Evolutionary conservation across 1,140 invertebrate genomes (phyloP).

Genomic region (Heliconius hermathena): DNA sequence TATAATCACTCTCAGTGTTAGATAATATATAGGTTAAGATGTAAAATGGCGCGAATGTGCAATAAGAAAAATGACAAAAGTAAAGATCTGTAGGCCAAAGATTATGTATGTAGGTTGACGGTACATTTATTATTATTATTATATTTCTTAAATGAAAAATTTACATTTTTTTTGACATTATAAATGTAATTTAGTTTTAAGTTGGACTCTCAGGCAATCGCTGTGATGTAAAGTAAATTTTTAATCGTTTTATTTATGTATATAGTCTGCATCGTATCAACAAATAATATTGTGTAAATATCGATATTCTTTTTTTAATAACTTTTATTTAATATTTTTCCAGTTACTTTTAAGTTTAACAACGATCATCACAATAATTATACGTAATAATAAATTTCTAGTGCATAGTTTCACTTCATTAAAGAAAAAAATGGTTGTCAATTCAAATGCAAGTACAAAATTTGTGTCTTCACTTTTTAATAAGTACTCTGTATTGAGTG

Average conservation of each 20-base stretch:
- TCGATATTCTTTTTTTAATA: not conserved
- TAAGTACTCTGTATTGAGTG: conserved; percentile 25
- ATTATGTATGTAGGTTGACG: conserved; percentile 65
- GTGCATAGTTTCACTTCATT: not conserved
- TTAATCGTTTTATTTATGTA: conserved; percentile 59
- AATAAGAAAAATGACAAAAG: conserved; percentile 62
- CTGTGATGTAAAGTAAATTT: conserved; percentile 76
- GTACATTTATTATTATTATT: conserved; percentile 44
- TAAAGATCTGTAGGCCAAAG: conserved; percentile 79
- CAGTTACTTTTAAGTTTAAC: not conserved
- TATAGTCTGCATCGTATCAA: conserved; percentile 42
- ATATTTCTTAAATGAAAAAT: conserved; percentile 40
- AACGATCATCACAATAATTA: conserved; percentile 2
- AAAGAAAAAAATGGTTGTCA: conserved; percentile 16
- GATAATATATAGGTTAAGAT: conserved; percentile 46
- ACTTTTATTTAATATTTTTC: conserved; percentile 1
- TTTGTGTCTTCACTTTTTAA: conserved; percentile 34
- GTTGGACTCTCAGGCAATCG: conserved; percentile 73
- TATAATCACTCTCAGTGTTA: conserved; percentile 67
- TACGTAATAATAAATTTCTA: not conserved
- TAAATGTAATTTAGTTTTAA: conserved; percentile 61
- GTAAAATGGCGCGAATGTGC: conserved; percentile 57
- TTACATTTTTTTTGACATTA: conserved; percentile 50
- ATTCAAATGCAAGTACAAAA: conserved; percentile 39
- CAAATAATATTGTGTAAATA: conserved; percentile 23